Conservation (phyloP, 2,888 invertebrate genomes). For the Parnassius glacialis region DNA sequence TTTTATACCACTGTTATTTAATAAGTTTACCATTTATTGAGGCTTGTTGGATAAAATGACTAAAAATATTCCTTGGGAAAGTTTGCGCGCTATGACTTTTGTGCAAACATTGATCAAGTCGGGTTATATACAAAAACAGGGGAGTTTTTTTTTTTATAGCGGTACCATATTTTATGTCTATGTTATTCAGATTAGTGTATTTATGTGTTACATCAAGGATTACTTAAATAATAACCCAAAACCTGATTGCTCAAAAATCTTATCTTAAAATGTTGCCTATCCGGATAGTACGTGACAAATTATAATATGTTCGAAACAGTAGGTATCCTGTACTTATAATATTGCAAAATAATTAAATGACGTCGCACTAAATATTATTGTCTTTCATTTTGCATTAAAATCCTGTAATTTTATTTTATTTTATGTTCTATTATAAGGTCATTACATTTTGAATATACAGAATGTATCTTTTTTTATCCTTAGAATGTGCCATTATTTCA, state of each 20-base stretch:
- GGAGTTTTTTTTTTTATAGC: conserved; percentile 3
- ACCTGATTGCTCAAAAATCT: conserved; percentile 62
- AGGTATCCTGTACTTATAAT: conserved; percentile 62
- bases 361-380: conserved; percentile 53
- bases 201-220: conserved; percentile 31
- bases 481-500: too few relatives aligned
- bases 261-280: conserved; percentile 59
- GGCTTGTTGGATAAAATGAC: conserved; percentile 20
- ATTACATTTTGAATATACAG: too few relatives aligned
- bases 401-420: too few relatives aligned
- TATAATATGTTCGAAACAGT: conserved; percentile 52
- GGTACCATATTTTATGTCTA: conserved; percentile 18
- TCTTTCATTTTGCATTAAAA: conserved; percentile 13
- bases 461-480: too few relatives aligned
- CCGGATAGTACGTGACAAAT: conserved; percentile 48
- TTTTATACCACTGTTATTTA: conserved; percentile 22
- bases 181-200: conserved; percentile 26
- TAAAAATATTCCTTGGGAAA: neutral
- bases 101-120: conserved; percentile 1
- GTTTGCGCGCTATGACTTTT: neutral
- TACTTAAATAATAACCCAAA: conserved; percentile 32
- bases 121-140: neutral
- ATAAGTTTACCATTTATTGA: conserved; percentile 25
- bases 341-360: conserved; percentile 65
- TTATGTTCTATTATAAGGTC: too few relatives aligned